Evolutionary conservation across 2,888 invertebrate genomes (phyloP).

Genomic region (Oxystoma pomonae): DNA sequence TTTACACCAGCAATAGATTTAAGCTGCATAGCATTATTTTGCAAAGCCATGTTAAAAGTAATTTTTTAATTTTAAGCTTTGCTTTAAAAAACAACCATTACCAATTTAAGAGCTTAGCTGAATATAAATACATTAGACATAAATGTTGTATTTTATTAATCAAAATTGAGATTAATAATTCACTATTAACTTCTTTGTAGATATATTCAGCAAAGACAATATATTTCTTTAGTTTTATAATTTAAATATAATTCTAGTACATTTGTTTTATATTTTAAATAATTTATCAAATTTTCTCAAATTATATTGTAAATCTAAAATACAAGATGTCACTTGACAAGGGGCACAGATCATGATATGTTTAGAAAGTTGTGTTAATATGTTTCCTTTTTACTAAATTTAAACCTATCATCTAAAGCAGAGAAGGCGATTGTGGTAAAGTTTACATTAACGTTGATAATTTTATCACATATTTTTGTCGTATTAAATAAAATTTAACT

Average conservation of each 20-base stretch:
- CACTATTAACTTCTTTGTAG: too few species aligned
- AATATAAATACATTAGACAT: slow-evolving; percentile 28
- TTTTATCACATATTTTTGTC: slow-evolving; percentile 44
- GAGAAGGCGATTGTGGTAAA: slow-evolving; percentile 53
- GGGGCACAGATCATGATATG: slow-evolving; percentile 78
- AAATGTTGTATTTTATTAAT: too few species aligned
- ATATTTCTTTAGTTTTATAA: too few species aligned
- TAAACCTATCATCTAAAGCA: slow-evolving; percentile 52
- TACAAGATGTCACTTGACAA: slow-evolving; percentile 60
- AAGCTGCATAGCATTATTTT: too few species aligned
- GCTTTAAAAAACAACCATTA: too few species aligned
- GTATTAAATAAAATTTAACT: too few species aligned
- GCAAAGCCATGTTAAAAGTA: too few species aligned
- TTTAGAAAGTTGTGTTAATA: slow-evolving; percentile 70
- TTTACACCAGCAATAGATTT: too few species aligned
- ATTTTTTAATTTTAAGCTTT: too few species aligned
- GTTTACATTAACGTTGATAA: slow-evolving; percentile 47
- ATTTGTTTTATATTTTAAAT: not conserved
- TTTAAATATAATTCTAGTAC: not conserved
- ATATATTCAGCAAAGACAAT: too few species aligned
- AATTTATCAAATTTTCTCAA: slow-evolving; percentile 47
- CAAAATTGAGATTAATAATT: too few species aligned
- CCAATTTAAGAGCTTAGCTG: slow-evolving; percentile 25
- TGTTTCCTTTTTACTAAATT: slow-evolving; percentile 28
- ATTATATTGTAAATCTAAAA: slow-evolving; percentile 38